These are phyloP conservation scores for Gryllus longicercus DNA, from an alignment of 2,888 invertebrate species.

Conservation along the genomic window DNA sequence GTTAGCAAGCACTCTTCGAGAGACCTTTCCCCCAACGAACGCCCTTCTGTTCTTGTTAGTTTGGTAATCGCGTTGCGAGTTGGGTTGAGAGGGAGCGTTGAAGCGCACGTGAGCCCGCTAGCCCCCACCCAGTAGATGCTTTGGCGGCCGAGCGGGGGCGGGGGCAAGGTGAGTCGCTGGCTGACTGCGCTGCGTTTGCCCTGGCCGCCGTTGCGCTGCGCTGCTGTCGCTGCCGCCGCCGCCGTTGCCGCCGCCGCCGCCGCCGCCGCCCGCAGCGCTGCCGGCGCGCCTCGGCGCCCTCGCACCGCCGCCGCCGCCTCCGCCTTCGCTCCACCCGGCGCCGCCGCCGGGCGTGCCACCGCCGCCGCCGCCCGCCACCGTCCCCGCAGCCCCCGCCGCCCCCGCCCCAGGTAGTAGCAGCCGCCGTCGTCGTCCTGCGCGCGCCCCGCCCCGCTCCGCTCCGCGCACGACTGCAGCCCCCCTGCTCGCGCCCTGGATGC, in stretches of 20 bases:
- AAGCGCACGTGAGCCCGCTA: no score
- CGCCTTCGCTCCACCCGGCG: conserved; percentile 43
- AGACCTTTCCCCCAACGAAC: no score
- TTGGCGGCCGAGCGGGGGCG: neutral
- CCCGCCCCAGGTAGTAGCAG: conserved; percentile 39
- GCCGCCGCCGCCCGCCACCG: neutral
- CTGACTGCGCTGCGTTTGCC: neutral
- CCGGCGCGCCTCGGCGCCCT: neutral
- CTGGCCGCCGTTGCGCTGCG: neutral
- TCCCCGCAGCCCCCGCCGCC: conserved; percentile 42
- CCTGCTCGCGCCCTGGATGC: no score
- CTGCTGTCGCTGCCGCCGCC: neutral
- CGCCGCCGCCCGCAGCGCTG: neutral
- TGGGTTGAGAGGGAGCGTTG: no score
- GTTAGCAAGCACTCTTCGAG: no score
- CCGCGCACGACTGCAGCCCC: no score
- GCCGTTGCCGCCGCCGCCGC: neutral
- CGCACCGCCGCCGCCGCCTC: conserved; percentile 41
- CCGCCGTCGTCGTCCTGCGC: neutral
- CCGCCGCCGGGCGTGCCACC: neutral
- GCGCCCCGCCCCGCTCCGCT: neutral
- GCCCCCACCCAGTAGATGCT: neutral
- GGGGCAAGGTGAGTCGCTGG: neutral
- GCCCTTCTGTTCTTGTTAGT: no score
- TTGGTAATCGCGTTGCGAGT: no score